phyloP scores from a whole-genome alignment of 2,888 invertebrate species.

The Physocephala rufipes region DNA sequence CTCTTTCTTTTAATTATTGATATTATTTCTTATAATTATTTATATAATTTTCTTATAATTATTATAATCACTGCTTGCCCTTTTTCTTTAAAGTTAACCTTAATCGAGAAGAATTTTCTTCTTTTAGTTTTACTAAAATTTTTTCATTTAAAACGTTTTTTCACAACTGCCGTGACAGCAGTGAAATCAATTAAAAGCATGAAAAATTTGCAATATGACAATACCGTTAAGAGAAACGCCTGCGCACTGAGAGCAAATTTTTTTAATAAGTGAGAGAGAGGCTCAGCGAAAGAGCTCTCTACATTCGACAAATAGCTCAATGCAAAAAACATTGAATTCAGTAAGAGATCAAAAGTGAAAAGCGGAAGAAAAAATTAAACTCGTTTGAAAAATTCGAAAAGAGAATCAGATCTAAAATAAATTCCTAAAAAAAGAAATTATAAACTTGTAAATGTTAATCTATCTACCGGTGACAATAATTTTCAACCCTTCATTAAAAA shows the following conservation, averaged over 20 bases:
- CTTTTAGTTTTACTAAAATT: too few species aligned
- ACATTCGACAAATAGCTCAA: slow-evolving; percentile 35
- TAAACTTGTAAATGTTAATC: too few species aligned
- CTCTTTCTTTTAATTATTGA: too few species aligned
- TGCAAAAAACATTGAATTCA: slow-evolving; percentile 28
- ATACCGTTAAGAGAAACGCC: slow-evolving; percentile 19
- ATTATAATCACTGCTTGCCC: too few species aligned
- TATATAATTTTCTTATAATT: too few species aligned
- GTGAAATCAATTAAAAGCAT: neutral
- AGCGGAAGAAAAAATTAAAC: neutral
- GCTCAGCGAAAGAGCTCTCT: neutral
- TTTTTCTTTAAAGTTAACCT: too few species aligned
- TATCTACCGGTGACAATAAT: too few species aligned
- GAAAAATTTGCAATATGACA: slow-evolving; percentile 23
- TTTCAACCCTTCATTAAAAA: neutral
- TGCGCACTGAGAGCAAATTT: slow-evolving; percentile 13
- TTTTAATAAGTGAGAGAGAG: neutral
- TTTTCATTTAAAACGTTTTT: neutral
- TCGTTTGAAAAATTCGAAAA: neutral
- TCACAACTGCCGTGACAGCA: neutral
- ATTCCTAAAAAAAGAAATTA: neutral
- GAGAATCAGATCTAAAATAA: neutral
- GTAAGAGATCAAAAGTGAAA: neutral
- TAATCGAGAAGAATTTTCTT: too few species aligned
- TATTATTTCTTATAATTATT: too few species aligned